Percentiles rank a stretch among this genome's conserved stretches.
phyloP scores from a whole-genome alignment of 2,888 invertebrate genomes.

The Dioctria linearis region DNA sequence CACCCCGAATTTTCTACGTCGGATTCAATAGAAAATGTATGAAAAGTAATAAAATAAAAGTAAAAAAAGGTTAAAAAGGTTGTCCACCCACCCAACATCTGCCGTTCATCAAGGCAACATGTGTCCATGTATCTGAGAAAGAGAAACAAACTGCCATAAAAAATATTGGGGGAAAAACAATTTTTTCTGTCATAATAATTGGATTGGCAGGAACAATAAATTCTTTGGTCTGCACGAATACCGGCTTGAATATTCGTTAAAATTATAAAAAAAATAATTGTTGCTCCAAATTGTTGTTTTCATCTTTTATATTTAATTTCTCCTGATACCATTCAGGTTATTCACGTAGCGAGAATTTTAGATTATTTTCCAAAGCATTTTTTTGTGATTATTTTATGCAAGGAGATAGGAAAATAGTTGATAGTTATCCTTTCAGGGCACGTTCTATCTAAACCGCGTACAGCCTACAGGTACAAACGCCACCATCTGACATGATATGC shows the following conservation, averaged over 20 bases:
- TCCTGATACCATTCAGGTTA: constrained; percentile 17
- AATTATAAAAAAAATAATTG: neutral
- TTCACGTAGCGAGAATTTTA: constrained; percentile 21
- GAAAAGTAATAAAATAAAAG: neutral
- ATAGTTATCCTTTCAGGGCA: neutral
- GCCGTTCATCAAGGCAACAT: neutral
- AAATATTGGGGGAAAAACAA: neutral
- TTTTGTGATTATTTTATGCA: neutral
- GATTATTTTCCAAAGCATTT: constrained; percentile 20
- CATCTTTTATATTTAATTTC: constrained; percentile 26
- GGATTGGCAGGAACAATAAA: constrained; percentile 47
- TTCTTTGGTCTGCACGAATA: constrained; percentile 27
- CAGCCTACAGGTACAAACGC: constrained; percentile 14
- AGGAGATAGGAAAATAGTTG: constrained; percentile 24
- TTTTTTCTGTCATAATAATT: constrained; percentile 53
- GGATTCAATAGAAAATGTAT: constrained; percentile 13
- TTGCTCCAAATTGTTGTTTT: constrained; percentile 21
- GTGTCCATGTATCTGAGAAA: constrained; percentile 6
- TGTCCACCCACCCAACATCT: neutral
- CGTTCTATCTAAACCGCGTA: constrained; percentile 19
- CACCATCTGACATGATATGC: constrained; percentile 3
- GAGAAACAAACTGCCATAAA: neutral
- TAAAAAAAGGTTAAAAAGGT: too few relatives aligned
- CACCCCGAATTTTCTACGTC: neutral
- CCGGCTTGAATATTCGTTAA: constrained; percentile 29